Percentiles rank a stretch among this genome's conserved stretches.
phyloP scores from a whole-genome alignment of 2,888 invertebrate species.

The Reticulitermes lucifugus region DNA sequence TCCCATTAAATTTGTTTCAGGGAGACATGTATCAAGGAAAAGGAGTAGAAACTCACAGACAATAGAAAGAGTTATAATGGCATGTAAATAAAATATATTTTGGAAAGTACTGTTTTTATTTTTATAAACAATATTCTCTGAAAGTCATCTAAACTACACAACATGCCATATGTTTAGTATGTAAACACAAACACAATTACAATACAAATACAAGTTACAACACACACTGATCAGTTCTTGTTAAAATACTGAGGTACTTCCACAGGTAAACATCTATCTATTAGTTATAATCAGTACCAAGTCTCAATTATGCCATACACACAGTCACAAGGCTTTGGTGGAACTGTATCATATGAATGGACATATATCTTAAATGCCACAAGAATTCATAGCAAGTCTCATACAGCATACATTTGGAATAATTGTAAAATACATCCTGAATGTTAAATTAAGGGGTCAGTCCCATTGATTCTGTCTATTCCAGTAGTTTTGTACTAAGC shows the following conservation, averaged over 20 bases:
- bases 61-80: too few species aligned
- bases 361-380: not conserved
- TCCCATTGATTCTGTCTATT: not conserved
- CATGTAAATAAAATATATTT: too few species aligned
- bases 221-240: not conserved
- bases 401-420: not conserved
- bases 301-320: not conserved
- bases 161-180: not conserved
- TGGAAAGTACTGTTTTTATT: not conserved
- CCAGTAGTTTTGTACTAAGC: not conserved
- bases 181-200: not conserved
- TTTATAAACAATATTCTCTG: not conserved
- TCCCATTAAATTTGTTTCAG: too few species aligned
- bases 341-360: not conserved
- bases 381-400: not conserved
- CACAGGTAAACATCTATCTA: not conserved
- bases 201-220: not conserved
- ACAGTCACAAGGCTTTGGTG: not conserved
- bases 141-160: not conserved
- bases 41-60: too few species aligned
- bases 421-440: not conserved
- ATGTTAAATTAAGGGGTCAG: not conserved
- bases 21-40: too few species aligned
- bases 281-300: not conserved
- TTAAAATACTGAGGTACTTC: slow-evolving; percentile 24